Evolutionary conservation across 1,140 invertebrate species (phyloP), one percentile per base, ranked within the genome.

Genomic region (Philopotamus ludificatus): DNA sequence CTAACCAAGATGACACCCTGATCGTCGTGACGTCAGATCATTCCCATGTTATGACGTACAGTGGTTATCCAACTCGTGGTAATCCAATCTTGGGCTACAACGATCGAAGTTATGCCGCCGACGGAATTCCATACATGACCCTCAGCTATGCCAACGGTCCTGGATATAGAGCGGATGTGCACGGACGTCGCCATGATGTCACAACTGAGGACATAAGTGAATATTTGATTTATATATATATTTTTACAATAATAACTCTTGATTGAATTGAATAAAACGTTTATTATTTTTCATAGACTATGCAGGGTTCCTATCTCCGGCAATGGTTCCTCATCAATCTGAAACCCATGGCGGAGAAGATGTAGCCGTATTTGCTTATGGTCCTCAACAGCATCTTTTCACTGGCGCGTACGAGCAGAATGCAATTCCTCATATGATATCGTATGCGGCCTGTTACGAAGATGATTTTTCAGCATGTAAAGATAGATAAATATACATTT

Each of bases 351-450:
- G 83, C 8, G 83, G 85, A 22, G 86, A 87, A 63, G 86, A 87
- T 73, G 85, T 87, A 0, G 80, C 76, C 1, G 82, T 87, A 28
- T 86, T 82, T 68, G 83, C 85, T 7, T 76, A 72, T 26, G 86
- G 86, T 8, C 86, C 86, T 0, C 85, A 80, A 74, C 72, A 81
- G 12, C 81, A 84, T 72, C 69, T 84, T 18, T 85, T 93, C 58
- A 82, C 85, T 34, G 88, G 89, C 9, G 85, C 89, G 10, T 87
- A 91, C 72, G 90, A 94, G 70, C 90, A 93, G 74, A 88, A 83
- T 73, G 87, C 90, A 71, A 85, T 93, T n/a, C 85, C 89, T 23
- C 88, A 91, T 72, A 82, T 87, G 16, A 85, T 93, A 72, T 87
- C 85, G 8, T 88, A 86, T 67, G 84, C 86, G 1, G 76, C 82